Evolutionary conservation across 2,113 vertebrate species (phyloP).

Genomic region (Plotosus lineatus): DNA sequence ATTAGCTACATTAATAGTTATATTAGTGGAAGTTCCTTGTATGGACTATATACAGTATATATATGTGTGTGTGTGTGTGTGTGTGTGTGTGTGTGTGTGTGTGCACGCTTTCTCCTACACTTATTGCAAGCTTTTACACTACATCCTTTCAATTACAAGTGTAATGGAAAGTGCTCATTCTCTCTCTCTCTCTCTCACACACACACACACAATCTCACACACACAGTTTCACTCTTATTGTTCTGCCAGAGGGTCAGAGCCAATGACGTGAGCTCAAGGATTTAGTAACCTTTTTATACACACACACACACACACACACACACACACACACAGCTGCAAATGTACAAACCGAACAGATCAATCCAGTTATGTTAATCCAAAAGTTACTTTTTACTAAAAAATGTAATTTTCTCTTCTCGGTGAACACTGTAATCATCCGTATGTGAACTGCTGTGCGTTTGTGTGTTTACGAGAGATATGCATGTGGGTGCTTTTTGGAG

Average conservation of each 20-base stretch:
- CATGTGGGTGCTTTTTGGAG: neutral
- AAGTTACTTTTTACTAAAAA: neutral
- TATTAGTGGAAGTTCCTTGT: neutral
- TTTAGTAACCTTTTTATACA: constrained; percentile 57
- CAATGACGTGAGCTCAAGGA: constrained; percentile 61
- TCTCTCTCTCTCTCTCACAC: too few relatives aligned
- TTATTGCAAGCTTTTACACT: neutral
- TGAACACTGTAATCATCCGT: neutral
- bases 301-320: constrained; percentile 4
- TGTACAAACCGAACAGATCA: too few relatives aligned
- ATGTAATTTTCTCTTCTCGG: neutral
- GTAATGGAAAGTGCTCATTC: neutral
- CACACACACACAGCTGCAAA: neutral
- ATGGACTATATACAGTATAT: too few relatives aligned
- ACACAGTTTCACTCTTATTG: constrained; percentile 47
- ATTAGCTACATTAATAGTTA: constrained; percentile 1
- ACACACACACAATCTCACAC: neutral
- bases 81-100: neutral
- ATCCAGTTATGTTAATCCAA: neutral
- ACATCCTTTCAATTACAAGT: neutral
- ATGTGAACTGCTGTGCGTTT: neutral
- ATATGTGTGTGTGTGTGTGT: neutral
- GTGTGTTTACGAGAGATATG: neutral
- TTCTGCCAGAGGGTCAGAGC: constrained; percentile 63
- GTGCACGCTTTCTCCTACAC: neutral